These are phyloP conservation scores for Agriotes lineatus DNA, from an alignment of 2,888 invertebrate genomes.

Conservation along the genomic window DNA sequence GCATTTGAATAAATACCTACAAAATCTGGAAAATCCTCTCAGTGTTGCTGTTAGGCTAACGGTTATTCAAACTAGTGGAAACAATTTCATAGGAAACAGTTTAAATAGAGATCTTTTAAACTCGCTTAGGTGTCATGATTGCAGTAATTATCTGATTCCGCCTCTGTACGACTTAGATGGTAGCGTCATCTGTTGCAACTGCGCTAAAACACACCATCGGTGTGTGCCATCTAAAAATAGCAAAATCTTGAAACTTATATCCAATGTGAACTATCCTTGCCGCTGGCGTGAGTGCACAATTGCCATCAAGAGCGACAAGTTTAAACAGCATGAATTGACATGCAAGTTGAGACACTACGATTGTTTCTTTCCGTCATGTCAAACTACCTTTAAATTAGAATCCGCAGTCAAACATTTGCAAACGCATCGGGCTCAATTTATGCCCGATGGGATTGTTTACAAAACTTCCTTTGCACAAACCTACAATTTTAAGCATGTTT, in stretches of 20 bases:
- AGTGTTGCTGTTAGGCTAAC: not conserved
- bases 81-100: not conserved
- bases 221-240: constrained; percentile 11
- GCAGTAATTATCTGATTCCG: constrained; percentile 19
- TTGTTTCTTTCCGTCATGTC: constrained; percentile 23
- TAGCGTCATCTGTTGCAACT: constrained; percentile 5
- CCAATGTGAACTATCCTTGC: constrained; percentile 15
- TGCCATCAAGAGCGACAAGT: constrained; percentile 1
- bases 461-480: not conserved
- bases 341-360: constrained; percentile 20
- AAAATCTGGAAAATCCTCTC: constrained; percentile 20
- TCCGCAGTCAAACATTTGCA: constrained; percentile 17
- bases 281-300: constrained; percentile 26
- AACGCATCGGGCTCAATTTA: constrained; percentile 8
- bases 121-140: constrained; percentile 19
- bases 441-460: not conserved
- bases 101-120: constrained; percentile 1
- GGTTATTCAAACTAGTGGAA: not conserved
- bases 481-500: constrained; percentile 20
- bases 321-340: constrained; percentile 15
- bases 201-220: not conserved
- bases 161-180: constrained; percentile 21
- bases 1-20: constrained; percentile 12
- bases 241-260: not conserved
- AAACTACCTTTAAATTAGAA: constrained; percentile 8